Base-by-base conservation (phyloP, 2,797 vertebrate species). In the Potorous gilbertii region DNA sequence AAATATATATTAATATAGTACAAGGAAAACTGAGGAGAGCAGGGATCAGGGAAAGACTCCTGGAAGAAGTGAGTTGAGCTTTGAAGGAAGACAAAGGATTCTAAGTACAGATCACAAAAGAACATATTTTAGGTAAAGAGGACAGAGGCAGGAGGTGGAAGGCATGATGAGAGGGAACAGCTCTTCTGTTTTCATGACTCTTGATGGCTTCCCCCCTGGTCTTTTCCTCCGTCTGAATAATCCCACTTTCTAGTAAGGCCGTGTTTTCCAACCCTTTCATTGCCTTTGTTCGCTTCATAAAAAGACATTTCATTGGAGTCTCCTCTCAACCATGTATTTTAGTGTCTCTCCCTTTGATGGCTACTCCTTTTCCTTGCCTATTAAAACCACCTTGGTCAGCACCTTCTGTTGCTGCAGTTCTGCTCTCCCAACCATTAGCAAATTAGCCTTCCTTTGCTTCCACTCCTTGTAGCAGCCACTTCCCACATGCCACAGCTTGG, bases 191-290 rank as follows among this genome's bases (percentile, higher is more conserved):
- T 62, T 90, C 90, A 50, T 74, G 55, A 91, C 18, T 40, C 52
- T 57, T 90, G 90, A 57, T 46, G 6, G 90, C 54, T 66, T 93
- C 46, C 54, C 29, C 52, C 55, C 89, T 93, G 92, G 13, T 46
- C 55, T 94, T 54, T 95, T 93, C 50, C 90, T 94, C 81, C 92
- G 59, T 56, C 54, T 94, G 52, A 96, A 62, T 54, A 54, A 95
- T 90, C 52, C 62, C 29, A 50, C 92, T 94, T 92, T n/a, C 55
- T 89, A 74, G 56, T 91, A 95, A 31, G 14, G 18, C 87, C n/a
- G 52, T 52, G 31, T 40, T 96, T 96, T 92, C n/a, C 40, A 55
- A 59, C 91, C 31, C 12, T 46, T 54, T 95, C 8, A 13, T 74
- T 59, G 59, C 50, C 46, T 94, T 89, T 90, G 91, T 92, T 27